Base-by-base conservation (phyloP, 2,888 invertebrate genomes). In the Quadroppia sp. region DNA sequence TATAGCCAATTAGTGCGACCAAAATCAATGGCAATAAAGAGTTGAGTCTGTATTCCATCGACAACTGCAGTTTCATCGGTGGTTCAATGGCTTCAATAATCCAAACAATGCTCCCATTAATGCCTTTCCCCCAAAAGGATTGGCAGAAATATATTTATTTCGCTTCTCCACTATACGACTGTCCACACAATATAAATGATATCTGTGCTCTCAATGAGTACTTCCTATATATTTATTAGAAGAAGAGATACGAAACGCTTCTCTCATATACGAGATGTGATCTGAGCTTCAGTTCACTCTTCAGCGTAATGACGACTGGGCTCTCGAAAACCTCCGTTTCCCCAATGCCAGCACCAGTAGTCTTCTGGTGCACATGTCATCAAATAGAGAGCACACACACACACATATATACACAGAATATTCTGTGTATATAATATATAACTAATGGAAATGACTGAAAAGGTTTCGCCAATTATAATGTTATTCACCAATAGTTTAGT, bases 71-170 rank as follows among this genome's bases (percentile, higher is more conserved):
- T 59, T 59, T 59, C 59, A 59, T 59, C 30, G 59, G 59, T 30
- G 59, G 59, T 30, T 59, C 59, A 59, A 30, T 32, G 59, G 59
- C 59, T 59, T 15, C 30, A 59, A 59, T 59, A 59, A 59, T 59
- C 59, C 59, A 28, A 59, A 59, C 23, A 59, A 59, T 59, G 59
- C n/a, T n/a, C n/a, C 59, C 59, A 59, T 59, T 32, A 59, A 59
- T 59, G 30, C 59, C n/a, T n/a, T n/a, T n/a, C n/a, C n/a, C n/a
- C 59, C 59, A 59, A 6, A 59, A 59, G 59, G 30, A 59, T 59
- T 59, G 20, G 15, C 15, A 45, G 45, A 15, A 45, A 45, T 45
- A n/a, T n/a, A n/a, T n/a, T n/a, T n/a, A n/a, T n/a, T n/a, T n/a
- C n/a, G n/a, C n/a, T n/a, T n/a, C n/a, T n/a, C n/a, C n/a, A n/a